Evolutionary conservation across 2,888 invertebrate species (phyloP), one percentile per base, ranked within the genome.

Genomic region (Acronicta aceris): DNA sequence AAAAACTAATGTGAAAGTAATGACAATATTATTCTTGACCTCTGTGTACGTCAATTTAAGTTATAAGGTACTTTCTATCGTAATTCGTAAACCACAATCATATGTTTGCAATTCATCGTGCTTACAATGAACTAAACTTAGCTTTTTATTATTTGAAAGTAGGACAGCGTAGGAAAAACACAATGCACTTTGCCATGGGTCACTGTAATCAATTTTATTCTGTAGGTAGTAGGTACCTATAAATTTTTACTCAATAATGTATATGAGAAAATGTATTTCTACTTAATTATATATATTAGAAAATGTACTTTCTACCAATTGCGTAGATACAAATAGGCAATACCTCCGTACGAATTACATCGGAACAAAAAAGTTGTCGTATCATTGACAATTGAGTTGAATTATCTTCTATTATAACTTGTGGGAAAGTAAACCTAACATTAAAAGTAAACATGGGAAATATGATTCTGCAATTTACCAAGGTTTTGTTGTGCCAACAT

Each of bases 251-350:
- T 3, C 6, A 30, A 71, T 71, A 71, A 74, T 64, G 62, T 50
- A 33, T 61, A 71, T 65, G 66, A 69, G 58, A 64, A 4, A 70
- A 64, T 61, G 64, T 17, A 51, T 85, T 85, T 85, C 85, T 79
- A 80, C 52, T 3, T 27, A 30, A 71, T 71, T 69, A 74, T 64
- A 64, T 50, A 33, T 61, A 71, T 65, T 68, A 69, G 58, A 64
- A 4, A 70, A 64, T 61, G 64, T 17, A 51, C 82, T 85, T 85
- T 85, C 85, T 79, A 80, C 52, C 46, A 58, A 59, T 75, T 76
- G 69, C 69, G 63, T 60, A n/a, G n/a, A n/a, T n/a, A 51, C 55
- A 30, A 5, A 27, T 21, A 21, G 21, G 21, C 21, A 21, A 21
- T 9, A 47, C n/a, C 2, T 21, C 5, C n/a, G 12, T 38, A 25